Evolutionary conservation across 2,888 invertebrate genomes (phyloP), one percentile per base, ranked within the genome.

Genomic region (Baronia brevicornis): DNA sequence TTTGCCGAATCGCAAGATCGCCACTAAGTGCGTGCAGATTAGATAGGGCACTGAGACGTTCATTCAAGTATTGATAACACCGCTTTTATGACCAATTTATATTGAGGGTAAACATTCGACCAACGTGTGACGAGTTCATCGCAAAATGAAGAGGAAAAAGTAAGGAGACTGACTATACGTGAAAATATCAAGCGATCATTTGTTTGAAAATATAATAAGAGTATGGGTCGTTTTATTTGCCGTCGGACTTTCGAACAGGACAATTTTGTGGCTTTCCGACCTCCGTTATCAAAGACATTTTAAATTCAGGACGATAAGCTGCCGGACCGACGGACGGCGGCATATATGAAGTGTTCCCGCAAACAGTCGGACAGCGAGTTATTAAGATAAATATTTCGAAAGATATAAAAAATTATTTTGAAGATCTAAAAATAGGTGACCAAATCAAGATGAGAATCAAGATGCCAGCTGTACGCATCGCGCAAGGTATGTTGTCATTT

Each of bases 401-500:
- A 58, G 67, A 77, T 68, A 71, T 67, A 70, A 68, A 68, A 70
- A 70, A 73, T 67, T n/a, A n/a, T 27, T 48, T 69, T 68, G 59
- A 80, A 80, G 65, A 73, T 62, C 62, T 71, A 80, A 84, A 82
- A 75, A 84, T 84, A 82, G 84, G 84, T 82, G 84, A 84, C 74
- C 84, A 78, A 78, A 74, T 80, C 92, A 95, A 91, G 90, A 95
- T 95, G 95, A 93, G 95, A 94, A 95, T 95, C 89, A 95, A 95
- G 91, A 95, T 95, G 95, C 95, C 95, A 86, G 95, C 95, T 84
- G 94, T 95, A 87, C 91, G 95, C 88, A 95, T 95, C 89, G 94
- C 95, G 87, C 95, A 95, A 94, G 95, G 95, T 95, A 87, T 90
- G 90, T 78, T 31, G 28, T 17, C 31, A 27, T 28, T 20, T 22